Percentiles rank a stretch among this genome's conserved stretches.
Conservation (phyloP, 2,888 invertebrate species). For the Metopia argyrocephala region DNA sequence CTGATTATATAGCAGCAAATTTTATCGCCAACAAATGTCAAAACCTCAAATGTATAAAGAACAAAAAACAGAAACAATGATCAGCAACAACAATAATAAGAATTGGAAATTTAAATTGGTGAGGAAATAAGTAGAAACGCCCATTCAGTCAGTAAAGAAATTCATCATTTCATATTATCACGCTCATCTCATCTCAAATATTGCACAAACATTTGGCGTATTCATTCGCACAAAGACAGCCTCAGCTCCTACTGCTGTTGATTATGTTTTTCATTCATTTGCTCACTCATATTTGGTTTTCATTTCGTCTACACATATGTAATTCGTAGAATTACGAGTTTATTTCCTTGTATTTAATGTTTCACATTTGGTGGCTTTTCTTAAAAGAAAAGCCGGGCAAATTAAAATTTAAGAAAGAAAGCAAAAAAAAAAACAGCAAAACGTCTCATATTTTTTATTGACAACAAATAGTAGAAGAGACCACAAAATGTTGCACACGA, state of each 20-base stretch:
- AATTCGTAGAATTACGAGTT: constrained; percentile 67
- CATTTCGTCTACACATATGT: background rate
- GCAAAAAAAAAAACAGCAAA: background rate
- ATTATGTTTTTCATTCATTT: constrained; percentile 3
- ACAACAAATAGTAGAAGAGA: constrained; percentile 19
- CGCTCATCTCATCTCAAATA: background rate
- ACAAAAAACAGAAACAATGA: constrained; percentile 6
- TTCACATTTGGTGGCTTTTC: constrained; percentile 25
- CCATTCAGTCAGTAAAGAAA: constrained; percentile 41
- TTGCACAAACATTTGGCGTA: background rate
- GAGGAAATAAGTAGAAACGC: constrained; percentile 50
- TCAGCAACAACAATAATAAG: background rate
- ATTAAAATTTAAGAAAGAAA: too few relatives aligned
- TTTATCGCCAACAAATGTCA: constrained; percentile 56
- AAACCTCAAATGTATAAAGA: constrained; percentile 6
- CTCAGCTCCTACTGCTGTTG: background rate
- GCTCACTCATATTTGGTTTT: constrained; percentile 31
- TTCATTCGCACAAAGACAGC: background rate
- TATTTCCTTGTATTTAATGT: constrained; percentile 58
- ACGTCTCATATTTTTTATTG: constrained; percentile 21
- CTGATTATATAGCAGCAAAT: constrained; percentile 49
- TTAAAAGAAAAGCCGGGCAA: background rate
- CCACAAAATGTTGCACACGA: constrained; percentile 54
- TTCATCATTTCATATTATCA: constrained; percentile 6
- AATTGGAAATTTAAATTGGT: constrained; percentile 37